These are phyloP conservation scores for Noctua janthina DNA, from an alignment of 2,888 invertebrate species.

Conservation along the genomic window DNA sequence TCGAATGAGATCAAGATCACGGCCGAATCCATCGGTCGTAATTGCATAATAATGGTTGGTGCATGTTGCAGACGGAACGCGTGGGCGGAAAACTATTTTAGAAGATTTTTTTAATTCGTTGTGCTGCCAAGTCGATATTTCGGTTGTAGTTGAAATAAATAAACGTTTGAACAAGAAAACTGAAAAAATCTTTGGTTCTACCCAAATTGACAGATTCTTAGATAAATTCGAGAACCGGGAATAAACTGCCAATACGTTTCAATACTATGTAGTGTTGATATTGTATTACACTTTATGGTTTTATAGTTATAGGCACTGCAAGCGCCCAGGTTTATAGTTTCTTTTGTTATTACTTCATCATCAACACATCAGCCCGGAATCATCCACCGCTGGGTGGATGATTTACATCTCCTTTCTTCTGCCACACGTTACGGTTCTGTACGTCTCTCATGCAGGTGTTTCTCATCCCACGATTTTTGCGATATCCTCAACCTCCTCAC, in stretches of 20 bases:
- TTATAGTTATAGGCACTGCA: not conserved
- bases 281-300: not conserved
- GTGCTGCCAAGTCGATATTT: not conserved
- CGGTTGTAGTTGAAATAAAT: not conserved
- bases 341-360: not conserved
- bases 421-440: not conserved
- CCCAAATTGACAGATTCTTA: not conserved
- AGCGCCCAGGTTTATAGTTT: not conserved
- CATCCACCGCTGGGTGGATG: not conserved
- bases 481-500: not conserved
- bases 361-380: not conserved
- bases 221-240: not conserved
- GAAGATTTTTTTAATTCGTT: not conserved
- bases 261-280: not conserved
- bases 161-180: not conserved
- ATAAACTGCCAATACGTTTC: not conserved
- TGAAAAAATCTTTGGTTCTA: not conserved
- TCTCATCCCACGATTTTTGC: not conserved
- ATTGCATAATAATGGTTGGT: conserved; percentile 69
- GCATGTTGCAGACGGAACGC: conserved; percentile 58
- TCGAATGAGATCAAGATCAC: conserved; percentile 83
- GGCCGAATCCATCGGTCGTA: conserved; percentile 74
- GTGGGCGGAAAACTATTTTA: conserved; percentile 14
- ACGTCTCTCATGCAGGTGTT: not conserved
- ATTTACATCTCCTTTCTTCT: not conserved